These are phyloP conservation scores for Thysanoteuthis rhombus DNA, from an alignment of 2,888 invertebrate species.

Conservation along the genomic window DNA sequence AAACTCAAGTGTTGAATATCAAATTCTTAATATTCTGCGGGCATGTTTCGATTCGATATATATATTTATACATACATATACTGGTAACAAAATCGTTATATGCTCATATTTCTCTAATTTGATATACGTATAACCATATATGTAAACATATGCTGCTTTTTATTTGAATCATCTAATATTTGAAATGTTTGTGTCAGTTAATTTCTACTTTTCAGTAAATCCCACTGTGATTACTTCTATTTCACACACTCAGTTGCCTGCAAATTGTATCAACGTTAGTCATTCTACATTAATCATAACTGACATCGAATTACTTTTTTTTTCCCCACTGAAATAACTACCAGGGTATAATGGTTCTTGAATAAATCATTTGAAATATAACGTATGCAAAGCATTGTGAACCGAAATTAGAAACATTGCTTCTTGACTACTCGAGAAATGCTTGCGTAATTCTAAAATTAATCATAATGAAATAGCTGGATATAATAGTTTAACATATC, in stretches of 20 bases:
- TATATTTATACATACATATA: too few species aligned
- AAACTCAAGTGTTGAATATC: too few species aligned
- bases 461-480: not conserved
- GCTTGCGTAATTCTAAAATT: not conserved
- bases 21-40: too few species aligned
- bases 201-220: not conserved
- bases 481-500: not conserved
- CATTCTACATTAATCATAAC: not conserved
- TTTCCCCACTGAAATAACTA: not conserved
- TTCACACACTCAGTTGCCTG: not conserved
- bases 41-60: too few species aligned
- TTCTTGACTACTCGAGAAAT: not conserved
- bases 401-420: not conserved
- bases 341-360: not conserved
- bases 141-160: too few species aligned
- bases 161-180: not conserved
- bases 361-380: not conserved
- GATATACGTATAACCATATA: too few species aligned
- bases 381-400: not conserved
- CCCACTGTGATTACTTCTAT: too few species aligned
- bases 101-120: too few species aligned
- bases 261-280: not conserved
- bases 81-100: too few species aligned
- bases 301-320: not conserved
- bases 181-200: not conserved